These are phyloP conservation scores for Fistularia tabacaria DNA, from an alignment of 2,797 vertebrate genomes.

Conservation along the genomic window DNA sequence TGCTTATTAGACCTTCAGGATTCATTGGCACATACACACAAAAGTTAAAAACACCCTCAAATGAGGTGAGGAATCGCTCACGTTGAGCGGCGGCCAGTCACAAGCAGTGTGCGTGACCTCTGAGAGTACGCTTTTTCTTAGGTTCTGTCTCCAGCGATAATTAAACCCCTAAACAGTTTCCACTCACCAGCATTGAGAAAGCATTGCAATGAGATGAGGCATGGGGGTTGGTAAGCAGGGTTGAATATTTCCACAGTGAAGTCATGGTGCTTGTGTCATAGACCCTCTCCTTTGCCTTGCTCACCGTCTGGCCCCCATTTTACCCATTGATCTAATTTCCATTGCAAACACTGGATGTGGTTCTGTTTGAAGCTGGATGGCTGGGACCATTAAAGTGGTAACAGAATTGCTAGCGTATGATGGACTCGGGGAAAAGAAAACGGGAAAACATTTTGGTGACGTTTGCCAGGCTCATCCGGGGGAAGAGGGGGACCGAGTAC, in stretches of 20 bases:
- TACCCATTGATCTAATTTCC: constrained; percentile 72
- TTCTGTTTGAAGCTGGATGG: constrained; percentile 65
- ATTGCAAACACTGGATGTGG: constrained; percentile 65
- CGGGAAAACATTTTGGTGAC: constrained; percentile 52
- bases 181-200: constrained; percentile 55
- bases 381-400: constrained; percentile 57
- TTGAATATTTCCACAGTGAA: constrained; percentile 86
- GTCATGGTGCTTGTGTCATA: constrained; percentile 84
- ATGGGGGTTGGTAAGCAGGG: constrained; percentile 65
- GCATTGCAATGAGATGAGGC: constrained; percentile 51
- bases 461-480: constrained; percentile 37
- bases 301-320: constrained; percentile 71
- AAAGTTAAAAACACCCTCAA: no score
- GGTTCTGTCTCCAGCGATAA: constrained; percentile 35
- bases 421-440: constrained; percentile 36
- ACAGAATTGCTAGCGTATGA: constrained; percentile 67
- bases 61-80: no score
- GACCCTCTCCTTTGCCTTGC: constrained; percentile 59
- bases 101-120: constrained; percentile 21
- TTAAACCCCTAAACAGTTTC: constrained; percentile 65
- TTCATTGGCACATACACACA: no score
- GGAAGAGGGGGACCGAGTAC: constrained; percentile 13
- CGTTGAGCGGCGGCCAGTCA: constrained; percentile 12
- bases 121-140: constrained; percentile 21
- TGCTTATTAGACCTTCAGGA: no score